Conservation (phyloP, 2,888 invertebrate species). For the Pardosa pseudoannulata region DNA sequence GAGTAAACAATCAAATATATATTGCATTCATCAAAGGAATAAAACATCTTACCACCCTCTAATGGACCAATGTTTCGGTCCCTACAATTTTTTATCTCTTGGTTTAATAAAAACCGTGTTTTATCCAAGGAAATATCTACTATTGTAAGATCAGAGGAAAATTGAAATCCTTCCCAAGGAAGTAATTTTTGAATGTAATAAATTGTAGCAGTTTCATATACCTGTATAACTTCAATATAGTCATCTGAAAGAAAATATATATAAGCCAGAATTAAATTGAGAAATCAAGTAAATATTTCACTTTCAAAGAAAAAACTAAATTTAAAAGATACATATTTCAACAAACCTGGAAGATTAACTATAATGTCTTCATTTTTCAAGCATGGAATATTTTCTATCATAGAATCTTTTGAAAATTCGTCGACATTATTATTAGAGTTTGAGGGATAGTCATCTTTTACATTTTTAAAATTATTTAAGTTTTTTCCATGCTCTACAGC, state of each 20-base stretch:
- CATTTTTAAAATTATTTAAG: neutral
- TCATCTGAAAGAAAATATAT: conserved; percentile 22
- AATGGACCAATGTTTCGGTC: conserved; percentile 32
- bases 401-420: neutral
- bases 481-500: neutral
- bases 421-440: neutral
- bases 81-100: conserved; percentile 42
- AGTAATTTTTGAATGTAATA: conserved; percentile 30
- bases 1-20: no score
- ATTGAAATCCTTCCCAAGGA: conserved; percentile 7
- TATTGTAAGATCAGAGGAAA: conserved; percentile 31
- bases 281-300: neutral
- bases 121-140: conserved; percentile 31
- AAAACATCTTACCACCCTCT: conserved; percentile 8
- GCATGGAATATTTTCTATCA: neutral
- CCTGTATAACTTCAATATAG: conserved; percentile 12
- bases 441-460: neutral
- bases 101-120: conserved; percentile 49
- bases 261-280: neutral
- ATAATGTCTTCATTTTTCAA: neutral
- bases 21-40: neutral
- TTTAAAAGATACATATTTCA: neutral
- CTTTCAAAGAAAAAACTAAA: neutral
- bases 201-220: conserved; percentile 27
- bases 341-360: neutral